phyloP scores from a whole-genome alignment of 2,113 vertebrate genomes.

The Phrynosoma platyrhinos region DNA sequence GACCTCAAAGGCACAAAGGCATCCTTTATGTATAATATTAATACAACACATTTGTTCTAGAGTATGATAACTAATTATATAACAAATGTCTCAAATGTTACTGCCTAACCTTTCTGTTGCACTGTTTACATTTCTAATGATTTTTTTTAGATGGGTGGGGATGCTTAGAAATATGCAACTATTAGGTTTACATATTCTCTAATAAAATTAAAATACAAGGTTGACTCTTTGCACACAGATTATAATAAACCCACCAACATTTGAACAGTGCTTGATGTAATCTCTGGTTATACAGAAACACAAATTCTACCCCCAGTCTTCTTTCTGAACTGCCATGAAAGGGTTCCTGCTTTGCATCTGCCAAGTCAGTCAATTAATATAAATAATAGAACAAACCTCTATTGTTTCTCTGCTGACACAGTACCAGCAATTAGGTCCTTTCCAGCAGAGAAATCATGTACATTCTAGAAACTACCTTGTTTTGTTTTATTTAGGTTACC shows the following conservation, averaged over 20 bases:
- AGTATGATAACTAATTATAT: too few relatives aligned
- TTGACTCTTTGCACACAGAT: constrained; percentile 49
- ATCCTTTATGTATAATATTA: too few relatives aligned
- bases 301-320: constrained; percentile 51
- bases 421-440: constrained; percentile 59
- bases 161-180: not conserved
- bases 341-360: constrained; percentile 67
- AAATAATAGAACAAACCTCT: constrained; percentile 74
- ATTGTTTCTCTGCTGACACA: constrained; percentile 60
- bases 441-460: constrained; percentile 51
- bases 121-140: not conserved
- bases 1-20: too few relatives aligned
- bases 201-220: not conserved
- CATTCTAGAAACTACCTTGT: constrained; percentile 42
- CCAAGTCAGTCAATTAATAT: constrained; percentile 71
- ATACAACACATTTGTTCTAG: too few relatives aligned
- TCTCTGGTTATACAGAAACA: constrained; percentile 64
- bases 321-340: constrained; percentile 66
- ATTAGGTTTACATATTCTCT: not conserved
- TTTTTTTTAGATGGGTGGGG: not conserved
- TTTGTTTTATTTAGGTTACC: constrained; percentile 49
- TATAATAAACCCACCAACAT: constrained; percentile 50
- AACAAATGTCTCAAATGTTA: not conserved
- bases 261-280: constrained; percentile 59
- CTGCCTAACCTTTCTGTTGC: too few relatives aligned